A percentile compares a stretch with the other conserved stretches of the same genome.
phyloP scores from a whole-genome alignment of 1,140 invertebrate species.

The Rhopalosiphum padi region DNA sequence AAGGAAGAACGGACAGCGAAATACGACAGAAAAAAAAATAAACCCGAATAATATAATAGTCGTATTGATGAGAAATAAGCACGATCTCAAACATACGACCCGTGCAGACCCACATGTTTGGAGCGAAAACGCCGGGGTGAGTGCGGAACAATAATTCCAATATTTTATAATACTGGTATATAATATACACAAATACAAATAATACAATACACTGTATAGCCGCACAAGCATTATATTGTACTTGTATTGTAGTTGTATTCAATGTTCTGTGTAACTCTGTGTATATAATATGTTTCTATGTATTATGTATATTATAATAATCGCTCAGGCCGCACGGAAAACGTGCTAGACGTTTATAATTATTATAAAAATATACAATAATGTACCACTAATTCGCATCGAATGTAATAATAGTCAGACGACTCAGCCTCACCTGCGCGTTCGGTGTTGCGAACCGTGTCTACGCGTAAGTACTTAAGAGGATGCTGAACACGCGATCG shows the following conservation, averaged over 20 bases:
- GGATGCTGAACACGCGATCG: neutral
- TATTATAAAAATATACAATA: constrained; percentile 13
- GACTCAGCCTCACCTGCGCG: neutral
- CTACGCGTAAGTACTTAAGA: neutral
- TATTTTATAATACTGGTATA: neutral
- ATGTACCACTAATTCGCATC: neutral
- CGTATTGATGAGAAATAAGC: neutral
- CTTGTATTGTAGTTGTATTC: too few species aligned
- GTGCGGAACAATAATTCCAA: neutral
- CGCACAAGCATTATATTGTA: neutral
- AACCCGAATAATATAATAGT: neutral
- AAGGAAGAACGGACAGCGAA: too few species aligned
- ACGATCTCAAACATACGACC: neutral
- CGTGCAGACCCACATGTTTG: neutral
- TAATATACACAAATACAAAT: too few species aligned
- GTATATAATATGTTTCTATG: too few species aligned
- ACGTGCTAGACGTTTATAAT: constrained; percentile 6
- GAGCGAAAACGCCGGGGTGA: neutral
- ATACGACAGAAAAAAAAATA: too few species aligned
- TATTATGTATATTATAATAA: neutral
- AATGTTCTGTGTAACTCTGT: neutral
- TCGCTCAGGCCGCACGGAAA: neutral
- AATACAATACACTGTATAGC: neutral
- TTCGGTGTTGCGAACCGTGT: neutral
- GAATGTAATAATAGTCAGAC: neutral